A percentile compares a stretch with the other conserved stretches of the same genome.
Evolutionary conservation across 2,113 vertebrate genomes (phyloP).

Genomic region (Dipodomys ordii): DNA sequence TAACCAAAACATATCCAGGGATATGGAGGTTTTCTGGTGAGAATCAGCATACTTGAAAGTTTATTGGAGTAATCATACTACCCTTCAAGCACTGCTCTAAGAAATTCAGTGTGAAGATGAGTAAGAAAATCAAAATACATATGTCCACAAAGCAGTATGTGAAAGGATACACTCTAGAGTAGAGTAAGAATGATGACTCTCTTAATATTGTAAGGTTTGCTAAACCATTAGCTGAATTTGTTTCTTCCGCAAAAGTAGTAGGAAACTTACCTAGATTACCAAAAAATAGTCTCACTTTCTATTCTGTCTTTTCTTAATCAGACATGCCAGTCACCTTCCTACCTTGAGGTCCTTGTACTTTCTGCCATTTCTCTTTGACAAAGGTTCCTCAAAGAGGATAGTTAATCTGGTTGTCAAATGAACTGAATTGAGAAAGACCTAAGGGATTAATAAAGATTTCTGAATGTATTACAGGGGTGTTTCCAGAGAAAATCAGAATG

Average conservation of each 20-base stretch:
- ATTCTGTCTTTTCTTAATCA: not conserved
- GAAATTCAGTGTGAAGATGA: not conserved
- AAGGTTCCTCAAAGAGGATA: no score
- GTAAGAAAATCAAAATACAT: not conserved
- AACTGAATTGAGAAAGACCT: no score
- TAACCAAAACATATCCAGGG: not conserved
- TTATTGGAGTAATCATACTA: constrained; percentile 24
- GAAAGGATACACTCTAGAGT: not conserved
- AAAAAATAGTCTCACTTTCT: not conserved
- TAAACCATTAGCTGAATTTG: not conserved
- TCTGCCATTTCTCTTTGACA: not conserved
- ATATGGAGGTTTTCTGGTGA: not conserved
- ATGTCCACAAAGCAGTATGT: not conserved
- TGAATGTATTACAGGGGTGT: no score
- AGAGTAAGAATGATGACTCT: not conserved
- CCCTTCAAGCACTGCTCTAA: not conserved
- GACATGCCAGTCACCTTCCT: not conserved
- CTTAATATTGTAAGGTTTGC: not conserved
- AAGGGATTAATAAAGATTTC: no score
- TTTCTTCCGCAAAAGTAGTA: not conserved
- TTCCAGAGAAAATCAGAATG: no score
- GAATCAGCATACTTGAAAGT: not conserved
- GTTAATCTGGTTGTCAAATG: no score
- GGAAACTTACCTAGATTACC: not conserved
- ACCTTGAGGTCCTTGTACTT: not conserved